phyloP scores from a whole-genome alignment of 1,140 invertebrate species.

The Aplysia californica region DNA sequence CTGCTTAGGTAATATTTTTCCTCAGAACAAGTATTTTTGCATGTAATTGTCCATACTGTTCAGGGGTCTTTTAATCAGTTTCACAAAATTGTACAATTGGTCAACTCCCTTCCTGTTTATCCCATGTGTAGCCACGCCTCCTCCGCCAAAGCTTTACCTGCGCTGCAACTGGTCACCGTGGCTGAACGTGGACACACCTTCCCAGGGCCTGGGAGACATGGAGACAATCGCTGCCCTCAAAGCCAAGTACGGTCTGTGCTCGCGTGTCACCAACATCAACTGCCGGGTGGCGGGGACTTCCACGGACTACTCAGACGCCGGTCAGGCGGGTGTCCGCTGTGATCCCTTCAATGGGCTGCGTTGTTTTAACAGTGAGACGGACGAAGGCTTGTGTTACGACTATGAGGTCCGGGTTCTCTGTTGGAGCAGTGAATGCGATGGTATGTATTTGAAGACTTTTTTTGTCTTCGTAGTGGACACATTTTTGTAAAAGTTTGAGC shows the following conservation, averaged over 20 bases:
- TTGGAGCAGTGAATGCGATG: no score
- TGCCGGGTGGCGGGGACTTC: constrained; percentile 29
- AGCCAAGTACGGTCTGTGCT: constrained; percentile 34
- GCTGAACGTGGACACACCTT: constrained; percentile 44
- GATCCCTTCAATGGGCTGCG: constrained; percentile 55
- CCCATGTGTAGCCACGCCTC: neutral
- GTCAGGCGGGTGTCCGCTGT: constrained; percentile 62
- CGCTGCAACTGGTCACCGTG: constrained; percentile 45
- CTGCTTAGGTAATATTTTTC: no score
- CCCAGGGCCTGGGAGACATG: constrained; percentile 35
- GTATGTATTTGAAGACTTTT: no score
- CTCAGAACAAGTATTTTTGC: no score
- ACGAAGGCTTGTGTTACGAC: neutral
- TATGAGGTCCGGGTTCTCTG: constrained; percentile 3
- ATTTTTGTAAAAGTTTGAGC: no score
- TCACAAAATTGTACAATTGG: no score
- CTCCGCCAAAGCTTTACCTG: neutral
- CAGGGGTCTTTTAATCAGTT: no score
- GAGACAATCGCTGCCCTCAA: constrained; percentile 45
- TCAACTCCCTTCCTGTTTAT: no score
- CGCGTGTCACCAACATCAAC: constrained; percentile 25
- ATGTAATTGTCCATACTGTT: no score
- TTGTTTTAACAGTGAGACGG: constrained; percentile 49
- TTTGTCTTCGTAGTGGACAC: no score
- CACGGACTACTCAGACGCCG: constrained; percentile 73